Base-by-base conservation (phyloP, 2,113 vertebrate species). In the Nicator chloris region DNA sequence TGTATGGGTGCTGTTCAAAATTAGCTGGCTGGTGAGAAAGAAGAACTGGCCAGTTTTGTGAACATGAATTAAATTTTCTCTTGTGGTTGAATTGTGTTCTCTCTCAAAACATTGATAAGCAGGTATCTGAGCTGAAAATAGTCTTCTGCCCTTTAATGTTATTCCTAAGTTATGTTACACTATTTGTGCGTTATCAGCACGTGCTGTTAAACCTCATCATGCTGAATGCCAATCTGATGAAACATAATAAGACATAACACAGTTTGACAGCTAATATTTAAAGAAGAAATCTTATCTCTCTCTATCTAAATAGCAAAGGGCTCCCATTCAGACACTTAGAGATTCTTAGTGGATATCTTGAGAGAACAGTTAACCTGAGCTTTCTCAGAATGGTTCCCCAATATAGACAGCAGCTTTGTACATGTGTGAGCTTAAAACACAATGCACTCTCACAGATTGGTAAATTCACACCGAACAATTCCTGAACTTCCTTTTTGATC, bases 191-290 rank as follows among this genome's bases (percentile, higher is more conserved):
- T 88, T 84, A 87, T 84, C 94, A 96, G 56, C 86, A 81, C 31
- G 79, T 93, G 78, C 72, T 83, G 45, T 95, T 97, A 95, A 89
- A 75, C 76, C 89, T 95, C 73, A 92, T 80, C 63, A 86, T 95
- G 66, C 84, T 89, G 88, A 96, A 95, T 95, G 95, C 83, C 70
- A 95, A 91, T 89, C 79, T 95, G 85, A 89, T 93, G 82, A 45
- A 92, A 86, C 80, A 40, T 95, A 92, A 93, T 94, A 73, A 82
- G 89, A 93, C 82, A 79, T 94, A 94, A 94, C 84, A 87, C 77
- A 96, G 86, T 82, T 82, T 78, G 90, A 90, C 92, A 94, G 60
- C 83, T 61, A 86, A 92, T 96, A 94, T 95, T 95, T 96, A 86
- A 71, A 95, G 83, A 96, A 94, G 81, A 84, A 91, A 91, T 59